Evolutionary conservation across 2,888 invertebrate genomes (phyloP).

Genomic region (Temnothorax ravouxi): DNA sequence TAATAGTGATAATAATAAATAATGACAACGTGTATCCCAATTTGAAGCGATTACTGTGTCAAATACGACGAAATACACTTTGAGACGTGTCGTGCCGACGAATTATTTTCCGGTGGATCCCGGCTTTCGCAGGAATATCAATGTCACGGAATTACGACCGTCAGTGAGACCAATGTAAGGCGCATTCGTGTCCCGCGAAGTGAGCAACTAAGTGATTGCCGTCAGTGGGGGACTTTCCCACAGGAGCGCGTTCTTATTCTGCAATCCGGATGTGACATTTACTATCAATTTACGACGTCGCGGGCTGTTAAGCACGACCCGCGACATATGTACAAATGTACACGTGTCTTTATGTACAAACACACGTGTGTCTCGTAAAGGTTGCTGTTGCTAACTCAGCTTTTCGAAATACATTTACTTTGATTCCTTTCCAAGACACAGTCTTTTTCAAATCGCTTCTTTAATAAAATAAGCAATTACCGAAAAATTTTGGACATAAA

Average conservation of each 20-base stretch:
- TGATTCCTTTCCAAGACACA: constrained; percentile 11
- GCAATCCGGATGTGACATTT: constrained; percentile 83
- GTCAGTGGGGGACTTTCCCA: constrained; percentile 67
- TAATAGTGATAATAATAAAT: background rate
- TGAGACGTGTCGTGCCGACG: constrained; percentile 29
- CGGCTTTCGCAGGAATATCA: constrained; percentile 55
- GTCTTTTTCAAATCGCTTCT: background rate
- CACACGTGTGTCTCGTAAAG: constrained; percentile 22
- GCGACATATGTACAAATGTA: constrained; percentile 45
- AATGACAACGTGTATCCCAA: background rate
- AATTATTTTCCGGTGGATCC: constrained; percentile 41
- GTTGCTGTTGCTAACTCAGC: constrained; percentile 30
- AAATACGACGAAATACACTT: constrained; percentile 13
- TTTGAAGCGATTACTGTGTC: constrained; percentile 3
- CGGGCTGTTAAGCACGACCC: constrained; percentile 81
- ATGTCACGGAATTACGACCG: constrained; percentile 61
- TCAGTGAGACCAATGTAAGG: constrained; percentile 59
- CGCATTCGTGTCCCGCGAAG: constrained; percentile 63
- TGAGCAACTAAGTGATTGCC: constrained; percentile 70
- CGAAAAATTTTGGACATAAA: background rate
- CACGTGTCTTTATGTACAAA: constrained; percentile 30
- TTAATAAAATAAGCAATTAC: background rate
- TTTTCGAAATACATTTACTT: constrained; percentile 18
- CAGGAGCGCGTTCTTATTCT: constrained; percentile 79
- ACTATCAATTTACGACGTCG: constrained; percentile 84